Percentiles rank a stretch among this genome's conserved stretches.
Evolutionary conservation across 1,140 invertebrate species (phyloP).

Genomic region (Apis cerana): DNA sequence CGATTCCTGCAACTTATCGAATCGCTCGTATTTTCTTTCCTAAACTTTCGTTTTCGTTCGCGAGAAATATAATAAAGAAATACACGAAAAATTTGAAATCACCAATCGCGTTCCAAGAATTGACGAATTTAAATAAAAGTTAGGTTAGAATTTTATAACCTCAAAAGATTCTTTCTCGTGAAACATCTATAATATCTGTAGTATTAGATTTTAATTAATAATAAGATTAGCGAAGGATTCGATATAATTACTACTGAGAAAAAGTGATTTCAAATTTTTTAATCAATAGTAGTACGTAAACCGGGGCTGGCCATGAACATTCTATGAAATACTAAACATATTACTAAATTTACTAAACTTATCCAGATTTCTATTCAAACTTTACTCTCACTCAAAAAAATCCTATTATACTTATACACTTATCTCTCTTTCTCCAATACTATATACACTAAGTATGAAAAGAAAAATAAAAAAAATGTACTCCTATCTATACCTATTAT

Average conservation of each 20-base stretch:
- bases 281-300: not conserved
- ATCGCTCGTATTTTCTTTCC: not conserved
- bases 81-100: too few species aligned
- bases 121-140: too few species aligned
- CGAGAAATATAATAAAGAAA: not conserved
- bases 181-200: too few species aligned
- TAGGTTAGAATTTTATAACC: too few species aligned
- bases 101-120: too few species aligned
- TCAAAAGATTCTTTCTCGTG: too few species aligned
- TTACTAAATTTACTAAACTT: slow-evolving; percentile 17
- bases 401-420: slow-evolving; percentile 11
- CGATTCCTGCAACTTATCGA: not conserved
- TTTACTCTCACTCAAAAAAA: slow-evolving; percentile 23
- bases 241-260: too few species aligned
- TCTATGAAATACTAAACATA: slow-evolving; percentile 27
- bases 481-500: slow-evolving; percentile 23
- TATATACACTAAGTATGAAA: slow-evolving; percentile 1
- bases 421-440: slow-evolving; percentile 42
- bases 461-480: not conserved
- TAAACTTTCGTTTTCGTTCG: not conserved
- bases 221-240: too few species aligned
- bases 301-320: slow-evolving; percentile 46
- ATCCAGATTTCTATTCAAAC: slow-evolving; percentile 45
- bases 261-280: too few species aligned
- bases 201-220: too few species aligned